These are phyloP conservation scores for Cyprinodon tularosa DNA, from an alignment of 2,113 vertebrate genomes.

Conservation along the genomic window DNA sequence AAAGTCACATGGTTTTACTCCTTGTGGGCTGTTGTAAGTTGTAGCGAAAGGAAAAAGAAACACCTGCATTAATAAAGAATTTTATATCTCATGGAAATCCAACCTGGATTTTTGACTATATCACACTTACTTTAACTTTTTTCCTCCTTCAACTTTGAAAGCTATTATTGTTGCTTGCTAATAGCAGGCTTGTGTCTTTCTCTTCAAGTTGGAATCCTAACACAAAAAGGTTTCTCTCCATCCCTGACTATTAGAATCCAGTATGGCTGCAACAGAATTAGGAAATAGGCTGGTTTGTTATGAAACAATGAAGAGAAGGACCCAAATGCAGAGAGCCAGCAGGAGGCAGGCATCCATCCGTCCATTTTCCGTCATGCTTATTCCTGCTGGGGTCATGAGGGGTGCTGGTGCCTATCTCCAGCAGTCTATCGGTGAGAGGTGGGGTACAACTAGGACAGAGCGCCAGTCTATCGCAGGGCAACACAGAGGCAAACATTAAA, in stretches of 20 bases:
- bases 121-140: background rate
- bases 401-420: too few relatives aligned
- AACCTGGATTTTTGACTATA: background rate
- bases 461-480: too few relatives aligned
- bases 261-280: background rate
- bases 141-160: background rate
- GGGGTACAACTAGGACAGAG: too few relatives aligned
- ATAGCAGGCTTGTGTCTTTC: background rate
- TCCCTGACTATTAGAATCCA: background rate
- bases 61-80: slow-evolving; percentile 11
- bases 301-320: background rate
- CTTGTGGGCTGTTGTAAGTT: slow-evolving; percentile 1
- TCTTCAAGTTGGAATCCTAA: background rate
- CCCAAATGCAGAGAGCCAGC: background rate
- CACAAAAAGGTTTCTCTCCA: background rate
- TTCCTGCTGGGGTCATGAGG: too few relatives aligned
- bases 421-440: too few relatives aligned
- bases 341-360: background rate
- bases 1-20: slow-evolving; percentile 8
- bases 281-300: background rate
- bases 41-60: slow-evolving; percentile 27
- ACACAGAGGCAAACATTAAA: too few relatives aligned
- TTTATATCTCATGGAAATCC: background rate
- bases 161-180: background rate
- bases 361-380: too few relatives aligned